Conservation (phyloP, 2,888 invertebrate species). For the Synanthedon tipuliformis region DNA sequence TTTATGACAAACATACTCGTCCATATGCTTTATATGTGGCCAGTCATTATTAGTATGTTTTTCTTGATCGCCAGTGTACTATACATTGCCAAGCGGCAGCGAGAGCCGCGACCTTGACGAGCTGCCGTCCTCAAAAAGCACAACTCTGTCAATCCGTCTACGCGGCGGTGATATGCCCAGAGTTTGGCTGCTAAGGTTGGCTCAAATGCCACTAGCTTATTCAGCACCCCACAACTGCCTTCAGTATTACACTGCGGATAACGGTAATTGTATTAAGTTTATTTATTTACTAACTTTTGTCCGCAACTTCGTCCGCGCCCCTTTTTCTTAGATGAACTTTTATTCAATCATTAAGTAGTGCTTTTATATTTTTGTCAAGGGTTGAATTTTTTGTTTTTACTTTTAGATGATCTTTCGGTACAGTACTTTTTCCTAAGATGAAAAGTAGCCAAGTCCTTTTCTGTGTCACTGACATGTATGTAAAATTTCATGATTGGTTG, state of each 20-base stretch:
- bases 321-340: too few species aligned
- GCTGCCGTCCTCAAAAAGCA: constrained; percentile 27
- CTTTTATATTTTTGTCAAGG: too few species aligned
- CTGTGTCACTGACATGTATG: too few species aligned
- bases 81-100: constrained; percentile 69
- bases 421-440: too few species aligned
- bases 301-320: too few species aligned
- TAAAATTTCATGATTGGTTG: too few species aligned
- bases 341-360: too few species aligned
- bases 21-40: background rate
- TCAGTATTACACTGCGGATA: constrained; percentile 75
- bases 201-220: constrained; percentile 81
- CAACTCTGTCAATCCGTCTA: constrained; percentile 65
- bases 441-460: too few species aligned
- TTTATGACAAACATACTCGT: too few species aligned
- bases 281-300: too few species aligned
- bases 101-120: constrained; percentile 46
- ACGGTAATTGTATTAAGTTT: constrained; percentile 47
- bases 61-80: constrained; percentile 69
- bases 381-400: too few species aligned
- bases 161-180: constrained; percentile 72
- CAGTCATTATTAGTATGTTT: background rate
- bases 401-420: too few species aligned
- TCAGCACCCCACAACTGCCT: constrained; percentile 82
- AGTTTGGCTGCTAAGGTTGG: constrained; percentile 82